These are phyloP conservation scores for Brevimyrus niger DNA, from an alignment of 2,113 vertebrate genomes.

Conservation along the genomic window DNA sequence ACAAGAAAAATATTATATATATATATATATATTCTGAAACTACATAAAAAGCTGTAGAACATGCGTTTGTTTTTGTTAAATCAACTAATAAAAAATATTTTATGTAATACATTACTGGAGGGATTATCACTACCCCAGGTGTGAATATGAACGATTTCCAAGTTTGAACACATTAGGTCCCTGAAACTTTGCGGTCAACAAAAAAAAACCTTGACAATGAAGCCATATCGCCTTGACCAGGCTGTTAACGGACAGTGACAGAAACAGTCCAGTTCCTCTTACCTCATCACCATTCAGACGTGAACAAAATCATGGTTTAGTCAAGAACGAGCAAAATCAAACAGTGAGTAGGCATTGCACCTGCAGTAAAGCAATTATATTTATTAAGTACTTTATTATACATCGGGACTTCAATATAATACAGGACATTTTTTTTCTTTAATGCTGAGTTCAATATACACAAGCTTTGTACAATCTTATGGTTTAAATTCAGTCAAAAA, in stretches of 20 bases:
- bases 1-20: not conserved
- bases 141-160: not conserved
- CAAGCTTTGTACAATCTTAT: constrained; percentile 87
- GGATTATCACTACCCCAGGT: not conserved
- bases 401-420: constrained; percentile 88
- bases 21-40: too few species aligned
- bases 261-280: not conserved
- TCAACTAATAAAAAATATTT: too few species aligned
- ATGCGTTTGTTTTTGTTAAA: too few species aligned
- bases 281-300: not conserved
- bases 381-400: constrained; percentile 99
- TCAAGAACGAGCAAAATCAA: not conserved
- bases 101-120: not conserved
- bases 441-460: constrained; percentile 93
- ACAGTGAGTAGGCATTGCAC: constrained; percentile 20
- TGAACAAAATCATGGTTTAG: not conserved
- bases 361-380: constrained; percentile 99
- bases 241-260: not conserved
- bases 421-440: constrained; percentile 79
- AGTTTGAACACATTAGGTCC: not conserved
- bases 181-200: not conserved
- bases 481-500: constrained; percentile 64
- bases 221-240: not conserved
- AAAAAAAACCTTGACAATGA: not conserved
- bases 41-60: too few species aligned